A percentile compares a stretch with the other conserved stretches of the same genome.
phyloP scores from a whole-genome alignment of 2,888 invertebrate species.

The Abscondita cerata region DNA sequence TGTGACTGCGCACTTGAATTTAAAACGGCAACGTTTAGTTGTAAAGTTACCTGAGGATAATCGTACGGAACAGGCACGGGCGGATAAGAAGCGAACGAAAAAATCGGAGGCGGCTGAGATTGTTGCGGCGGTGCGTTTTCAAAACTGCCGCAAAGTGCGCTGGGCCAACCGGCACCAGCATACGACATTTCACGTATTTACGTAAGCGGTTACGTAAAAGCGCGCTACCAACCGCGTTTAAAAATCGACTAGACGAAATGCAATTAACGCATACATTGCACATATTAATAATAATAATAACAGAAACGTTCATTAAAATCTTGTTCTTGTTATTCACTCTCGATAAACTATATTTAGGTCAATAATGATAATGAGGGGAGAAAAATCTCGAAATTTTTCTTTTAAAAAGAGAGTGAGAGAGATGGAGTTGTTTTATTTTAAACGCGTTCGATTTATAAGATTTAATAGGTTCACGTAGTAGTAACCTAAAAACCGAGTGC shows the following conservation, averaged over 20 bases:
- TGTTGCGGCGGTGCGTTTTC: slow-evolving; percentile 13
- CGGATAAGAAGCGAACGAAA: slow-evolving; percentile 30
- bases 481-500: background rate
- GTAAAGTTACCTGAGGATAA: slow-evolving; percentile 49
- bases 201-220: too few relatives aligned
- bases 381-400: slow-evolving; percentile 38
- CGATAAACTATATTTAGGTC: slow-evolving; percentile 56
- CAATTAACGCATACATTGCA: slow-evolving; percentile 22
- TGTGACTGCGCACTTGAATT: too few relatives aligned
- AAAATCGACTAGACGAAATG: too few relatives aligned
- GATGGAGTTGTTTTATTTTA: too few relatives aligned
- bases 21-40: too few relatives aligned
- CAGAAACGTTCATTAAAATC: slow-evolving; percentile 16
- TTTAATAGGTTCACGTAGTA: background rate
- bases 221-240: too few relatives aligned
- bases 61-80: slow-evolving; percentile 51
- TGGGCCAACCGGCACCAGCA: background rate
- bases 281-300: background rate
- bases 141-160: slow-evolving; percentile 1
- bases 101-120: slow-evolving; percentile 26
- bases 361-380: slow-evolving; percentile 52
- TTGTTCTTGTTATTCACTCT: slow-evolving; percentile 41
- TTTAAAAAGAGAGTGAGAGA: background rate
- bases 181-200: too few relatives aligned
- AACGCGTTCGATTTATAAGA: slow-evolving; percentile 20